Conservation (phyloP, 1,140 invertebrate genomes). For the Cydia fagiglandana region DNA sequence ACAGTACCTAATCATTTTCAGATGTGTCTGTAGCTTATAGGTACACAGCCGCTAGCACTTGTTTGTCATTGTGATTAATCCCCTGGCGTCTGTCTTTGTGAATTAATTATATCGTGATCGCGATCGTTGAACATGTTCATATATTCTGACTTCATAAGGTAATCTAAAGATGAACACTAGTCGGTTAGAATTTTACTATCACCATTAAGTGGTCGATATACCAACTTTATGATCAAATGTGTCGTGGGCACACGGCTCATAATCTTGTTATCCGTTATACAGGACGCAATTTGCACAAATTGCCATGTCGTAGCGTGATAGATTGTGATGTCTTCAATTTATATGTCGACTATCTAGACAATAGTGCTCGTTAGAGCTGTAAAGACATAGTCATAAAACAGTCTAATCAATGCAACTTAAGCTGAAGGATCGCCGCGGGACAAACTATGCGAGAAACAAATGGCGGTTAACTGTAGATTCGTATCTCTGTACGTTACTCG, state of each 20-base stretch:
- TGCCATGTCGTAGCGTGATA: conserved; percentile 26
- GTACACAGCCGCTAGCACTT: not conserved
- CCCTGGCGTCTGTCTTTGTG: not conserved
- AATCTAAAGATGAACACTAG: not conserved
- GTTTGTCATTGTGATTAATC: not conserved
- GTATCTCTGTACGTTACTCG: conserved; percentile 51
- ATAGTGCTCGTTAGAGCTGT: conserved; percentile 49
- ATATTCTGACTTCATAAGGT: not conserved
- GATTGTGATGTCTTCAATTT: conserved; percentile 39
- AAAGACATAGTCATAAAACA: conserved; percentile 49
- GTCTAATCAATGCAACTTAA: conserved; percentile 52
- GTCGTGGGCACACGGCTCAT: not conserved
- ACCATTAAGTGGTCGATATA: not conserved
- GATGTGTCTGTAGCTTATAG: not conserved
- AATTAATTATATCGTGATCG: not conserved
- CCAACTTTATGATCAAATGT: not conserved
- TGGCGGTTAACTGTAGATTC: conserved; percentile 47
- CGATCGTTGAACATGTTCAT: not conserved
- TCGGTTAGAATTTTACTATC: conserved; percentile 4
- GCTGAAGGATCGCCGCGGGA: conserved; percentile 46
- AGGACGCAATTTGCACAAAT: conserved; percentile 35
- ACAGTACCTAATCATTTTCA: not conserved
- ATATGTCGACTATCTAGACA: conserved; percentile 45
- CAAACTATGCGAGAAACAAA: conserved; percentile 45
- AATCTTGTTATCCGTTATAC: conserved; percentile 21